Base-by-base conservation (phyloP, 2,888 invertebrate genomes). In the Papilio elwesi region DNA sequence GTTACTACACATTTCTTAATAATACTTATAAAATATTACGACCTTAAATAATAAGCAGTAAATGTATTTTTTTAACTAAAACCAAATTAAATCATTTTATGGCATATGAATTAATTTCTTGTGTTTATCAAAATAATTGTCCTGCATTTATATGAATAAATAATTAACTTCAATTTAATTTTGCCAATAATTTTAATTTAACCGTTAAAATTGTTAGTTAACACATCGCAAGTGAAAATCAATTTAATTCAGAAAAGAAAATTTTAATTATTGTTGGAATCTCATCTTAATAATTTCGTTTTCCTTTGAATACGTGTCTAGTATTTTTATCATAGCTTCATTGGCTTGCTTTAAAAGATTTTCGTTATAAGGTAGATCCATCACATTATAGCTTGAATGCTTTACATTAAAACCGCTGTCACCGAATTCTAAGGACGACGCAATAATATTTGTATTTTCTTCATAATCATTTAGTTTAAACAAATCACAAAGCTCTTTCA, bases 361-460 rank as follows among this genome's bases (percentile, higher is more conserved):
- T 10, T 81, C 75, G 11, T 77, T 48, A 43, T 71, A 63, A 7
- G 78, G 79, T 38, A 68, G 38, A 73, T 80, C 77, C 68, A 86
- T 88, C 0, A 88, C 10, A 43, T 62, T 77, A 78, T 82, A 84
- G 48, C 90, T 87, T 0, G 83, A 77, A 77, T 90, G 92, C 70
- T 84, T 85, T 7, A 75, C 55, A 82, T 90, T 85, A 68, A 86
- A 87, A 0, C 92, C 92, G 70, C 91, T 87, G 82, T 92, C 92
- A 1, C 90, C 93, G 11, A 80, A 81, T 53, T 84, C 77, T 0
- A 80, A 81, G 2, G 83, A 82, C 91, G 91, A 91, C 0, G 83
- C 79, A 0, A 83, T 78, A 5, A 74, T 75, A 48, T 74, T 48
- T 3, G 11, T 15, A 51, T 65, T 70, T 36, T 13, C 71, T 16